phyloP scores from a whole-genome alignment of 2,113 vertebrate species.

The Himantopus leucocephalus region DNA sequence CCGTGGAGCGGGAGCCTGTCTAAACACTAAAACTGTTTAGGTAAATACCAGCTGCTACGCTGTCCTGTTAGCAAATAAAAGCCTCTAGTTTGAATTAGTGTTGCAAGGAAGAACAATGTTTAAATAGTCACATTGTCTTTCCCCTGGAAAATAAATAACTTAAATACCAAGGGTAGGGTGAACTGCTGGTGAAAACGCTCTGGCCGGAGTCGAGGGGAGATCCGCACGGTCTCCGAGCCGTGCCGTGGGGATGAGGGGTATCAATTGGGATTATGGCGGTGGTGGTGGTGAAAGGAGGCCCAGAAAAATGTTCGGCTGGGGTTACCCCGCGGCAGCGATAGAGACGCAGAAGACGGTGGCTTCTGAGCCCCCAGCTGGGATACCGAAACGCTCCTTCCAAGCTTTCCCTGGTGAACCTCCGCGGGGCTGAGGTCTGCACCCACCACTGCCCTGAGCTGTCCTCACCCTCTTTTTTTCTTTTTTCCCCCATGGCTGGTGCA shows the following conservation, averaged over 20 bases:
- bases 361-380: background rate
- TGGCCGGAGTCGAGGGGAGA: fast-evolving
- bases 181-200: background rate
- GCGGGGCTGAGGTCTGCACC: background rate
- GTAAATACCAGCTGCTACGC: background rate
- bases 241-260: fast-evolving
- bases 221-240: fast-evolving
- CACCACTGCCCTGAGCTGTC: fast-evolving
- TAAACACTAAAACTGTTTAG: background rate
- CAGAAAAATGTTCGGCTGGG: background rate
- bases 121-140: background rate
- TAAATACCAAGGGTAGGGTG: background rate
- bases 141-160: background rate
- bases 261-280: fast-evolving
- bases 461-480: background rate
- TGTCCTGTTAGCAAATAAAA: background rate
- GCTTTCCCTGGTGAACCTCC: too few relatives aligned
- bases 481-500: background rate
- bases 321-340: background rate
- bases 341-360: fast-evolving
- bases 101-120: background rate
- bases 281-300: background rate
- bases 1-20: background rate
- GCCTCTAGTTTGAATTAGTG: background rate
- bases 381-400: too few relatives aligned